Conservation (phyloP, 1,140 invertebrate species). For the Calephelis nemesis region DNA sequence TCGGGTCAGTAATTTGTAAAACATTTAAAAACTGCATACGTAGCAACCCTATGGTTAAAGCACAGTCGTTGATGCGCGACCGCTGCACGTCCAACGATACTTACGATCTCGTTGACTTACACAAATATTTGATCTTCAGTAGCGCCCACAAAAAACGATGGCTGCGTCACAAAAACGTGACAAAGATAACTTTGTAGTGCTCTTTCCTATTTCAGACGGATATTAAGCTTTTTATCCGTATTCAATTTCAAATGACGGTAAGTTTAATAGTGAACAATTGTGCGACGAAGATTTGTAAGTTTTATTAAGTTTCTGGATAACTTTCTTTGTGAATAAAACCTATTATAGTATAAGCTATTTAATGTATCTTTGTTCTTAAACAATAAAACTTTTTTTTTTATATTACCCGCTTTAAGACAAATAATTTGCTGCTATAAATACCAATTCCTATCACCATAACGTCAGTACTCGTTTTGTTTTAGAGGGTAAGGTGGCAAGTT, state of each 20-base stretch:
- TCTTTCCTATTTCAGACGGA: conserved; percentile 14
- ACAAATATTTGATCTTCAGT: conserved; percentile 47
- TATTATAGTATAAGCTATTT: too few relatives aligned
- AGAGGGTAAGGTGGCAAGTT: too few relatives aligned
- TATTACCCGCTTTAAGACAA: too few relatives aligned
- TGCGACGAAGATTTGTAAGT: too few relatives aligned
- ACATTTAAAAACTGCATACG: neutral
- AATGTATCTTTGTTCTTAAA: too few relatives aligned
- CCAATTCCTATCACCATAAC: too few relatives aligned
- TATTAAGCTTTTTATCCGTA: conserved; percentile 16
- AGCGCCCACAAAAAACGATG: conserved; percentile 25
- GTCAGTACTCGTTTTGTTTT: too few relatives aligned
- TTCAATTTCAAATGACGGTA: neutral
- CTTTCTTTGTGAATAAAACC: too few relatives aligned
- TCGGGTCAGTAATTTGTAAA: too few relatives aligned
- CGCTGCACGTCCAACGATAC: conserved; percentile 38
- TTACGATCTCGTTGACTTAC: conserved; percentile 33
- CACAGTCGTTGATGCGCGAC: conserved; percentile 38
- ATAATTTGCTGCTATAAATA: too few relatives aligned
- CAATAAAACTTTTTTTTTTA: too few relatives aligned
- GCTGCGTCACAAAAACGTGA: conserved; percentile 19
- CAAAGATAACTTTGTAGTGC: conserved; percentile 9
- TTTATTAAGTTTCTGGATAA: too few relatives aligned
- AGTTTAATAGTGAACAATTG: neutral
- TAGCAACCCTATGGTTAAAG: conserved; percentile 2